phyloP scores from a whole-genome alignment of 1,140 invertebrate species.

The Zaprionus vittiger region DNA sequence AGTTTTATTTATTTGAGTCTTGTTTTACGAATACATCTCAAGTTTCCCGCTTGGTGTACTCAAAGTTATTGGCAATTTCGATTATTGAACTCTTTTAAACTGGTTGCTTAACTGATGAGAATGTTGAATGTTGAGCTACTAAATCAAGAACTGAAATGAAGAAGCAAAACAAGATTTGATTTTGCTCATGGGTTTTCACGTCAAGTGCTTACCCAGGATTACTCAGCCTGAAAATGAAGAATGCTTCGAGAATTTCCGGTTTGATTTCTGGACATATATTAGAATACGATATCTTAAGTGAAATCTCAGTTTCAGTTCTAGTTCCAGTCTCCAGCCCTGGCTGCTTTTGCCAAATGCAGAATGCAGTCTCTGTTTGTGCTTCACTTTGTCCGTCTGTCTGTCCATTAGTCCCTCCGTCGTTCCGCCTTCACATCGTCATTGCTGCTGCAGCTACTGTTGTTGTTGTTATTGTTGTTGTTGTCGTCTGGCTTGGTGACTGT shows the following conservation, averaged over 20 bases:
- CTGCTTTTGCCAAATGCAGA: slow-evolving; percentile 34
- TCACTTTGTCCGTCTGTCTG: not conserved
- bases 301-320: not conserved
- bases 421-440: slow-evolving; percentile 18
- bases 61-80: not conserved
- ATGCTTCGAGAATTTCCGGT: not conserved
- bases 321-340: slow-evolving; percentile 30
- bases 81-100: not conserved
- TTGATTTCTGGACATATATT: not conserved
- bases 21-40: not conserved
- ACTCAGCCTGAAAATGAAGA: not conserved
- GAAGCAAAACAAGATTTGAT: not conserved
- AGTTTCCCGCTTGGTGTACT: not conserved
- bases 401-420: not conserved
- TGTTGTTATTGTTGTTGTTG: slow-evolving; percentile 14
- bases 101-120: not conserved
- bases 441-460: slow-evolving; percentile 5
- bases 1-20: not conserved
- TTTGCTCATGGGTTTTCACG: not conserved
- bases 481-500: slow-evolving; percentile 49
- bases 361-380: slow-evolving; percentile 18
- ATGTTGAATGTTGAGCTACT: not conserved
- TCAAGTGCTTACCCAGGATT: not conserved
- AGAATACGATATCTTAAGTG: not conserved
- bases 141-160: not conserved